phyloP scores from a whole-genome alignment of 2,888 invertebrate species.

The Tetragonisca angustula region DNA sequence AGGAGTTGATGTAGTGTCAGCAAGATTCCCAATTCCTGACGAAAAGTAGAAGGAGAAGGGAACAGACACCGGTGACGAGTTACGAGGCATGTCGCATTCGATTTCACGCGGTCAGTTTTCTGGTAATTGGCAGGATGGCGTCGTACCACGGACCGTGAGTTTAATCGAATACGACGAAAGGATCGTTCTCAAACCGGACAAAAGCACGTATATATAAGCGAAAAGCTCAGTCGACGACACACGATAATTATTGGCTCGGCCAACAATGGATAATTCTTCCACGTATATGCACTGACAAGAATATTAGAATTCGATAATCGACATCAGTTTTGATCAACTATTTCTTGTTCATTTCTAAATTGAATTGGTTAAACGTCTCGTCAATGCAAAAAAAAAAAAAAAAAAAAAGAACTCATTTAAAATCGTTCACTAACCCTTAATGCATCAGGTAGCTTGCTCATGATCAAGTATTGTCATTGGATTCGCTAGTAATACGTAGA shows the following conservation, averaged over 20 bases:
- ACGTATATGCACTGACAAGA: conserved; percentile 6
- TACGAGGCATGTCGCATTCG: conserved; percentile 66
- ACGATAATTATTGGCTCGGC: conserved; percentile 34
- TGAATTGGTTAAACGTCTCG: not conserved
- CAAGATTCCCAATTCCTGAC: conserved; percentile 37
- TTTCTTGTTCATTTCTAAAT: not conserved
- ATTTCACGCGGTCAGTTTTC: conserved; percentile 70
- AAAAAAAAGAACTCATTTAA: too few relatives aligned
- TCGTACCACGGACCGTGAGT: conserved; percentile 8
- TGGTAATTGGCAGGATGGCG: conserved; percentile 59
- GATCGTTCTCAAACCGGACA: conserved; percentile 37
- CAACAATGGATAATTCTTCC: conserved; percentile 61
- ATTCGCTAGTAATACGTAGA: too few relatives aligned
- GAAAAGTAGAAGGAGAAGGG: conserved; percentile 23
- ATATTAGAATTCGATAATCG: conserved; percentile 39
- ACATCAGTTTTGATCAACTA: not conserved
- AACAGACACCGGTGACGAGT: conserved; percentile 9
- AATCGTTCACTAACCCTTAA: too few relatives aligned
- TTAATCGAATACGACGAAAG: conserved; percentile 53
- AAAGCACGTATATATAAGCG: conserved; percentile 32
- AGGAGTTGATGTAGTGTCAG: conserved; percentile 15
- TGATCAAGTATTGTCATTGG: too few relatives aligned
- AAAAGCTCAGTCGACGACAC: conserved; percentile 27
- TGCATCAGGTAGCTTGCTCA: too few relatives aligned
- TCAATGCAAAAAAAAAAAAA: too few relatives aligned